phyloP scores from a whole-genome alignment of 2,113 vertebrate species.

The Micronycteris hirsuta region DNA sequence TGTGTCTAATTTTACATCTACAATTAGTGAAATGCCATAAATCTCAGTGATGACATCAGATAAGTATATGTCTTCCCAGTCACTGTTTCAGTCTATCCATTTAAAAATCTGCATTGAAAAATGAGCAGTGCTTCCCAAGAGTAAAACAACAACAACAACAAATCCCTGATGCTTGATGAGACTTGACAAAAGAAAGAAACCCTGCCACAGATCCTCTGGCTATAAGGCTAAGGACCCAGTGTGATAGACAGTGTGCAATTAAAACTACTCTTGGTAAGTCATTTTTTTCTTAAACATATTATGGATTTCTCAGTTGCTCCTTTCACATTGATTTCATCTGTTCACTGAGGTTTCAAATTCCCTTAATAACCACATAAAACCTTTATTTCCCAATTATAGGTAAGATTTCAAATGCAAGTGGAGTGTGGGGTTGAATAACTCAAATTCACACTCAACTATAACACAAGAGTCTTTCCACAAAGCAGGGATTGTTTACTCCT shows the following conservation, averaged over 20 bases:
- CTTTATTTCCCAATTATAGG: neutral
- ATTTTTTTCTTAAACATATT: slow-evolving; percentile 5
- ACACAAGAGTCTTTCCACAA: neutral
- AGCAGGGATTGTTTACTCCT: neutral
- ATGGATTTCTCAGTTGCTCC: neutral
- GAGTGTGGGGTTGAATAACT: neutral
- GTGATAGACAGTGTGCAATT: neutral
- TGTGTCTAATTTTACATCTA: neutral
- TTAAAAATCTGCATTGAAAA: slow-evolving; percentile 29
- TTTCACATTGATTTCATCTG: neutral
- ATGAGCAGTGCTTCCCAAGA: neutral
- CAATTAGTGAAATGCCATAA: neutral
- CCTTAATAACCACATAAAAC: neutral
- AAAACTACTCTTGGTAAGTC: neutral
- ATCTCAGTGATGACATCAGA: neutral
- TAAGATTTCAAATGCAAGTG: slow-evolving; percentile 18
- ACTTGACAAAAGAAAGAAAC: neutral
- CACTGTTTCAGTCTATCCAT: neutral
- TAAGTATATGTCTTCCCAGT: neutral
- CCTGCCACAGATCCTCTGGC: neutral
- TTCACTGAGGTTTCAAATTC: neutral
- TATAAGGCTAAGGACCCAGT: neutral
- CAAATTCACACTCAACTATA: neutral
- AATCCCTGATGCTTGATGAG: neutral
- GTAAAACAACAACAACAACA: neutral